Percentiles rank a stretch among this genome's conserved stretches.
phyloP scores from a whole-genome alignment of 2,113 vertebrate genomes.

The Melanerpes formicivorus region DNA sequence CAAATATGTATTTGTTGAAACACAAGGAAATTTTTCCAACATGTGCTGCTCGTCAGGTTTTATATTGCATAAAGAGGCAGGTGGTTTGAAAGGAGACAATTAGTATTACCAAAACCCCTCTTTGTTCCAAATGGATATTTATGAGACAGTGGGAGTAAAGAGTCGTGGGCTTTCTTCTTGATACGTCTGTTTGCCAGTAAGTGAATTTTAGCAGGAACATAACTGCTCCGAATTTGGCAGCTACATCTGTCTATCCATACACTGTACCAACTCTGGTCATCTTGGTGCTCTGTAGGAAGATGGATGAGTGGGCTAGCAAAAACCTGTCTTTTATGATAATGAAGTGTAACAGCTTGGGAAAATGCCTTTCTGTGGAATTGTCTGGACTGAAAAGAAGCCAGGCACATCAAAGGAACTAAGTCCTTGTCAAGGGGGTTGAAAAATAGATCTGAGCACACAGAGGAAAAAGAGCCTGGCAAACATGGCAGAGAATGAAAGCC shows the following conservation, averaged over 20 bases:
- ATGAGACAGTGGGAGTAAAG: neutral
- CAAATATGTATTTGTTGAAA: neutral
- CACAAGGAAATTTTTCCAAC: neutral
- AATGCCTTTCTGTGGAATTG: neutral
- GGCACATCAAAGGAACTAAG: conserved; percentile 23
- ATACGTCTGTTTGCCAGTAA: neutral
- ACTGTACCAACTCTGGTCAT: neutral
- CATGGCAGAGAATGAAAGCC: neutral
- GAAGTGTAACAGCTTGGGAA: neutral
- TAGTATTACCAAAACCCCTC: neutral
- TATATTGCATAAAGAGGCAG: neutral
- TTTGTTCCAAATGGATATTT: neutral
- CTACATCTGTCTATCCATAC: neutral
- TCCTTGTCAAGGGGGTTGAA: neutral
- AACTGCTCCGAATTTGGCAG: neutral
- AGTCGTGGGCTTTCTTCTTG: neutral
- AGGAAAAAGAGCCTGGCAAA: neutral
- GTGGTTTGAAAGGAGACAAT: neutral
- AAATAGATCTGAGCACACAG: neutral
- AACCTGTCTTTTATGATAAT: neutral
- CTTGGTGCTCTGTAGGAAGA: neutral
- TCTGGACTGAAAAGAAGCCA: neutral
- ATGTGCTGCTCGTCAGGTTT: neutral
- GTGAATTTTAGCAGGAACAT: neutral
- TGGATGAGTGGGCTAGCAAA: neutral